Base-by-base conservation (phyloP, 2,888 invertebrate species). In the Pandemis corylana region DNA sequence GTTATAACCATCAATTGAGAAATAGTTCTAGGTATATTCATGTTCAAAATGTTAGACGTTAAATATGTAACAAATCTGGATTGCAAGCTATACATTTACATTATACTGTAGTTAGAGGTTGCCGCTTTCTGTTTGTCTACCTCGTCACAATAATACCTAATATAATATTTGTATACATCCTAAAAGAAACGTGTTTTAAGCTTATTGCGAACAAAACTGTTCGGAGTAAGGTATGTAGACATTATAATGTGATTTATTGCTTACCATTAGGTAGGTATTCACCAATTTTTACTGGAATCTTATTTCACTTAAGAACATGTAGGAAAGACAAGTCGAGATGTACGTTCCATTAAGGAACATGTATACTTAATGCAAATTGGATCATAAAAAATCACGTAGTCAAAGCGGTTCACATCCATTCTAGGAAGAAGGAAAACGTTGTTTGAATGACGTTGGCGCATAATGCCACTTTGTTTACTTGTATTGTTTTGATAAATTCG, bases 361-460 rank as follows among this genome's bases (percentile, higher is more conserved):
- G 15, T 20, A 64, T 64, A 20, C 44, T 64, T 64, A 64, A 64
- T 64, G 42, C 44, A 64, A 64, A 64, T 64, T 15, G 42, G 64
- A 20, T 44, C 4, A 42, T 42, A 64, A 12, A 64, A 44, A 44
- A 64, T 20, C 15, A 64, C 6, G 44, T 44, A 44, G 64, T 44
- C 44, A 64, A 64, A 64, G 64, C 15, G 7, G 44, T 15, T 64
- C 12, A 64, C 20, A 28, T 4, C 59, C 10, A 10, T 59, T 59
- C 28, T 28, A 28, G 10, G 59, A 28, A 28, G 20, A 28, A 28
- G 28, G 59, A 12, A 28, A 59, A 59, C 12, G 59, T 10, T 10
- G 28, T 20, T 59, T 28, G 28, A 59, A 59, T 59, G 59, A 28
- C 28, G 28, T 28, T 28, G 28, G 12, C 28, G 59, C 51, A n/a